Evolutionary conservation across 2,113 vertebrate species (phyloP), one percentile per base, ranked within the genome.

Genomic region (Ramphastos sulfuratus): DNA sequence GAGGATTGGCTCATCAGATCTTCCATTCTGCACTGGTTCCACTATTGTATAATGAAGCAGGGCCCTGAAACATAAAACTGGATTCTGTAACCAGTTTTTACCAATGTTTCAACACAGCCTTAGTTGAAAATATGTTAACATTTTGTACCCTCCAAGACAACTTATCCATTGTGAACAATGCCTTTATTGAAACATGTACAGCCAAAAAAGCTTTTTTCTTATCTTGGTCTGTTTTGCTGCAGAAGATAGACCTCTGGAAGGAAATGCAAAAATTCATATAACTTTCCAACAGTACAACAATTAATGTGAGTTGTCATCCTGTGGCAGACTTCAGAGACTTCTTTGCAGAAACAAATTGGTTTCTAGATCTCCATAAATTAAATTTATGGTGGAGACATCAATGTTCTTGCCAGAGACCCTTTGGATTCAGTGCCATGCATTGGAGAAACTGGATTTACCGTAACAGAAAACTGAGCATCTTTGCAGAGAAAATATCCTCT

Each of bases 111-210:
- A 90, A 90, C 69, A 85, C 7, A 85, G 69, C 52, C n/a, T 60
- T 58, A 66, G 27, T 11, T 95, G 93, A 95, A 96, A 92, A 63
- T 60, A 92, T 73, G 89, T 93, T 92, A 71, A 93, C 74, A 85
- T 76, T 89, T 93, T 92, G 95, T 93, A 87, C 69, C 82, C 54
- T 93, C 44, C 2, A 52, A 58, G 60, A 72, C 48, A 83, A 67
- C 87, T 93, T 96, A 87, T 87, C 67, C 86, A 33, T 30, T 75
- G 65, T 63, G 87, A 96, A 96, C 90, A 96, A 94, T 83, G 87
- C 66, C 73, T 46, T 84, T 79, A 92, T 73, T 94, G 93, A 97
- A 95, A 91, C 55, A 54, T 8, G 59, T 30, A 75, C 39, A 76
- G 59, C 74, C 78, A 92, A 80, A 94, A 94, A 77, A 60, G 33